Evolutionary conservation across 2,888 invertebrate genomes (phyloP).

Genomic region (Lomographa bimaculata): DNA sequence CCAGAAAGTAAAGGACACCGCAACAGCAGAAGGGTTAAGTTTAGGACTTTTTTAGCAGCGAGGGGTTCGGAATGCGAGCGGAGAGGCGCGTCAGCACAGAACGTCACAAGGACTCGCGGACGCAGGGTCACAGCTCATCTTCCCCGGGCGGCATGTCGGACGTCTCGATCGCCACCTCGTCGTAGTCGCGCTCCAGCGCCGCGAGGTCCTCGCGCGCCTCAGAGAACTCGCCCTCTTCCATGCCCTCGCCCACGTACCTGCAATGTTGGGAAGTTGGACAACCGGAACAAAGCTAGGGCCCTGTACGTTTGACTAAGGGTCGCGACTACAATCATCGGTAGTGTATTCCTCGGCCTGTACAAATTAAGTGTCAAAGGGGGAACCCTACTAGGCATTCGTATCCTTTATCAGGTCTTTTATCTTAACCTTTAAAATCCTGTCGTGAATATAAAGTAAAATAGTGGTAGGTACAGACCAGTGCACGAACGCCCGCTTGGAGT

Average conservation of each 20-base stretch:
- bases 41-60: not conserved
- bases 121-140: slow-evolving; percentile 60
- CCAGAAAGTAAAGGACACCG: too few relatives aligned
- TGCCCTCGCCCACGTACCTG: slow-evolving; percentile 92
- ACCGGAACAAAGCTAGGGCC: too few relatives aligned
- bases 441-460: too few relatives aligned
- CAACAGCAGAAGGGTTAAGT: too few relatives aligned
- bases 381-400: too few relatives aligned
- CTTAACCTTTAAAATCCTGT: too few relatives aligned
- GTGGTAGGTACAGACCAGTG: slow-evolving; percentile 93
- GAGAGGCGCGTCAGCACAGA: slow-evolving; percentile 8
- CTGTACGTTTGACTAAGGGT: too few relatives aligned
- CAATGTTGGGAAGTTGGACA: not conserved
- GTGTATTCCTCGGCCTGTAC: too few relatives aligned
- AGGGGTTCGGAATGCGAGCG: slow-evolving; percentile 4
- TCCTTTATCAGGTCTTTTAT: too few relatives aligned
- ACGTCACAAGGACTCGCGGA: slow-evolving; percentile 10
- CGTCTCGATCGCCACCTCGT: slow-evolving; percentile 88
- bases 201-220: slow-evolving; percentile 92
- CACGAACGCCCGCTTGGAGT: slow-evolving; percentile 95
- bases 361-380: too few relatives aligned
- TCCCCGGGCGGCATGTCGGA: slow-evolving; percentile 69
- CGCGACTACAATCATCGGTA: too few relatives aligned
- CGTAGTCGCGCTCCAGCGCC: slow-evolving; percentile 88
- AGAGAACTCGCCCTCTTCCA: slow-evolving; percentile 93